Base-by-base conservation (phyloP, 2,797 vertebrate genomes). In the Acipenser ruthenus region DNA sequence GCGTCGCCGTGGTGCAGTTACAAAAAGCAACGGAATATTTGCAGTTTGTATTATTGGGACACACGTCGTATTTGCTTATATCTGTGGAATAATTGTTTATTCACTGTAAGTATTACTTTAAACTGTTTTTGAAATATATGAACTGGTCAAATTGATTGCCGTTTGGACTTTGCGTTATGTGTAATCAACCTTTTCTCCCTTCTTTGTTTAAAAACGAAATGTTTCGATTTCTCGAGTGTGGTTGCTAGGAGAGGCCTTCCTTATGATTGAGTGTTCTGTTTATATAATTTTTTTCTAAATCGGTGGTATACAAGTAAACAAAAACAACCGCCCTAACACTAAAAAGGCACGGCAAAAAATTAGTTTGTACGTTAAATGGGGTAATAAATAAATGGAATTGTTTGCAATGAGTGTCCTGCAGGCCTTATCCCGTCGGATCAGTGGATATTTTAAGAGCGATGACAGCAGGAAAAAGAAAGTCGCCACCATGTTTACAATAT, bases 231-330 rank as follows among this genome's bases (percentile, higher is more conserved):
- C 6, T 62, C 2, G 8, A 48, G 9, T 37, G 18, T 37, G 13
- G 60, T 62, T 62, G 60, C 60, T 47, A 62, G 18, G 60, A 62
- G 60, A 62, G 60, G 60, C 60, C 60, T 62, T 62, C 8, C 60
- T 48, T 9, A 6, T 58, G 10, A n/a, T 12, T 3, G 8, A 55
- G 12, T 55, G 52, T 3, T 55, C 9, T n/a, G 23, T 37, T 37
- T 37, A 37, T 37, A 37, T 18, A 53, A 8, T 53, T 53, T 12
- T 12, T 53, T 8, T 8, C 12, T 53, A 12, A 8, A 53, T 12
- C 12, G 52, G 12, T 55, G 52, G 52, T 55, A 4, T 37, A 37
- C 23, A 37, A 37, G 23, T 37, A 37, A 37, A 37, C 23, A 37
- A 37, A 37, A 37, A 37, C 23, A 37, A 37, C 23, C 23, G 23